phyloP scores from a whole-genome alignment of 2,113 vertebrate species.

The Lagenorhynchus albirostris region DNA sequence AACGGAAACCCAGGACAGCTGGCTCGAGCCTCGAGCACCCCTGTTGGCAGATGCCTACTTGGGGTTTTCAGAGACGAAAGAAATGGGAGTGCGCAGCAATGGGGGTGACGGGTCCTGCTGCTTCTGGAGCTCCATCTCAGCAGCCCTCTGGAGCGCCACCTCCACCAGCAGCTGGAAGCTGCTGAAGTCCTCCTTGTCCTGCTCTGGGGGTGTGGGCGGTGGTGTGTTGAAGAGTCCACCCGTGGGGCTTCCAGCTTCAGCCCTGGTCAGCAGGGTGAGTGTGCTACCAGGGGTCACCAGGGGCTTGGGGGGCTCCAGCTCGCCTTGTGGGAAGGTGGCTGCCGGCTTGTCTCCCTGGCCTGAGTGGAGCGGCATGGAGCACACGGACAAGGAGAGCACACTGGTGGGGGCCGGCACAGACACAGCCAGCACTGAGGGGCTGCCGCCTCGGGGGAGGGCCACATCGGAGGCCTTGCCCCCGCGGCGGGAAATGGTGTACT shows the following conservation, averaged over 20 bases:
- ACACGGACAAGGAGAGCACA: slow-evolving; percentile 76
- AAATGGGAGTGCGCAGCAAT: slow-evolving; percentile 58
- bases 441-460: slow-evolving; percentile 72
- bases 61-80: slow-evolving; percentile 72
- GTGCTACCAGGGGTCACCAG: slow-evolving; percentile 76
- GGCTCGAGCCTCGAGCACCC: slow-evolving; percentile 34
- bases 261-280: slow-evolving; percentile 77
- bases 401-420: slow-evolving; percentile 72
- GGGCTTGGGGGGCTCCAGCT: slow-evolving; percentile 52
- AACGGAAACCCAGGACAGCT: slow-evolving; percentile 39
- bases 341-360: slow-evolving; percentile 71
- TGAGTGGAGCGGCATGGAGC: slow-evolving; percentile 77
- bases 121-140: slow-evolving; percentile 90
- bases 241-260: slow-evolving; percentile 83
- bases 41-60: slow-evolving; percentile 69
- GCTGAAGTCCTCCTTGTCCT: slow-evolving; percentile 93
- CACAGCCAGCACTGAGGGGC: slow-evolving; percentile 73
- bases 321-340: slow-evolving; percentile 65
- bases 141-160: slow-evolving; percentile 90
- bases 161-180: slow-evolving; percentile 93
- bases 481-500: slow-evolving; percentile 94
- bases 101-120: slow-evolving; percentile 75
- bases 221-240: slow-evolving; percentile 92
- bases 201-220: slow-evolving; percentile 90
- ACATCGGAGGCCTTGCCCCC: slow-evolving; percentile 80